Percentiles rank a stretch among this genome's conserved stretches.
Conservation (phyloP, 2,888 invertebrate genomes). For the Pharmacophagus antenor region DNA sequence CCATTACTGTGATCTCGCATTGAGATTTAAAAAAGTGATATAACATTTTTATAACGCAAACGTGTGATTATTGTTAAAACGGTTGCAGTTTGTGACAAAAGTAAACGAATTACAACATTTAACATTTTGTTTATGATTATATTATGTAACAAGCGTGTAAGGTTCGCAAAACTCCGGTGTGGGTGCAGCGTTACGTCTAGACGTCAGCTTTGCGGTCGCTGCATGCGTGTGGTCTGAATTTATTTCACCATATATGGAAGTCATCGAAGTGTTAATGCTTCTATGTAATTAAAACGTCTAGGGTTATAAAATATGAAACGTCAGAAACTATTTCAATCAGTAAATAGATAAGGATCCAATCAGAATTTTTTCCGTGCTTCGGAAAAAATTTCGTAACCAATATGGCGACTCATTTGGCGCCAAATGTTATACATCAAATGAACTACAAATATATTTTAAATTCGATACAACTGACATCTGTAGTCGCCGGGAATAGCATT, state of each 20-base stretch:
- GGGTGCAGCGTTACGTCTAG: conserved; percentile 2
- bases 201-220: conserved; percentile 25
- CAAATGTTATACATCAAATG: no score
- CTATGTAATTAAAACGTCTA: conserved; percentile 17
- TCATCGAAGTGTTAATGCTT: conserved; percentile 21
- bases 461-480: no score
- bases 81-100: not conserved
- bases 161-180: not conserved
- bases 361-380: not conserved
- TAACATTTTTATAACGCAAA: no score
- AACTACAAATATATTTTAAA: no score
- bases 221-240: conserved; percentile 51
- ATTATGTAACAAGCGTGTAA: not conserved
- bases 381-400: not conserved
- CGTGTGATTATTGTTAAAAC: not conserved
- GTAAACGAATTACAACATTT: conserved; percentile 2
- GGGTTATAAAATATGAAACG: conserved; percentile 7
- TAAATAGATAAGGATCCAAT: conserved; percentile 2
- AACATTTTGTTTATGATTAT: conserved; percentile 32
- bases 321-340: conserved; percentile 3
- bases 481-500: no score
- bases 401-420: conserved; percentile 20
- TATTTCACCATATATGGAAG: conserved; percentile 43
- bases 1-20: not conserved
- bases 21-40: not conserved